These are phyloP conservation scores for Heterohyrax brucei DNA, from an alignment of 2,797 vertebrate species.

Conservation along the genomic window DNA sequence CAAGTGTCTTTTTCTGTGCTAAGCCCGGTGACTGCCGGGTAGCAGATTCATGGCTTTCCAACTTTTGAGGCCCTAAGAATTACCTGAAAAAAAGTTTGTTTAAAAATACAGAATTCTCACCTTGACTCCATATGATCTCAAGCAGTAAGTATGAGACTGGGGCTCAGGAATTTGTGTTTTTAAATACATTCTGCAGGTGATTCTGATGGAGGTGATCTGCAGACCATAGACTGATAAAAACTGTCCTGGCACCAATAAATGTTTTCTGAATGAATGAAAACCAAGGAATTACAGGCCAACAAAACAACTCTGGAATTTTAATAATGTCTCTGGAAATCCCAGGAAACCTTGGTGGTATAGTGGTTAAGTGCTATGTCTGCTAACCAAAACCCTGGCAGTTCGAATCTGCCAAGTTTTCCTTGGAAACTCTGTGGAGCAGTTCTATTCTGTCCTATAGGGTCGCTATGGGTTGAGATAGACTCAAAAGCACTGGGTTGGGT, in stretches of 20 bases:
- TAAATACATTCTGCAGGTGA: background rate
- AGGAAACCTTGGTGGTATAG: too few relatives aligned
- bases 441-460: too few relatives aligned
- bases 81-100: background rate
- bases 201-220: background rate
- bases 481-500: too few relatives aligned
- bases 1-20: background rate
- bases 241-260: background rate
- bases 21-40: background rate
- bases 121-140: background rate
- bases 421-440: too few relatives aligned
- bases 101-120: background rate
- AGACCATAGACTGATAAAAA: background rate
- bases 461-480: too few relatives aligned
- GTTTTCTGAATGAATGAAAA: constrained; percentile 41
- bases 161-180: background rate
- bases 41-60: background rate
- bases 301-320: background rate
- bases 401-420: too few relatives aligned
- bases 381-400: too few relatives aligned
- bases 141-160: background rate
- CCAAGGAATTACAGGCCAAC: background rate
- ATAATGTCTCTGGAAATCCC: background rate
- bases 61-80: background rate
- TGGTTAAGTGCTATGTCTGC: too few relatives aligned